Base-by-base conservation (phyloP, 1,140 invertebrate genomes). In the Hestina assimilis region DNA sequence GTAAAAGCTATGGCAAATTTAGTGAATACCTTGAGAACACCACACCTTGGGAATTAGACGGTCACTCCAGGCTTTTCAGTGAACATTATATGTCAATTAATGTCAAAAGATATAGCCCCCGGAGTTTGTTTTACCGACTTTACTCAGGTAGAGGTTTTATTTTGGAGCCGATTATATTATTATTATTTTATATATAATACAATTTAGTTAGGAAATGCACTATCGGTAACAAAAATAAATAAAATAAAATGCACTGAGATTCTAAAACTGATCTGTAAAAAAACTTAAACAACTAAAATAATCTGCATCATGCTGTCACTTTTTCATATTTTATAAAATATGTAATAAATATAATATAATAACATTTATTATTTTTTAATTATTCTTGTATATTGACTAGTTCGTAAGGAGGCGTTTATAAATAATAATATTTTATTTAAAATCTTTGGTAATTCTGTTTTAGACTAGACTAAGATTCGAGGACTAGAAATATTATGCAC, bases 401-500 rank as follows among this genome's bases (percentile, higher is more conserved):
- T 75, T 77, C 76, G 72, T 59, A 55, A 69, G 28, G 63, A 66
- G 65, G 60, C 45, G 51, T 63, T 42, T 28, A 50, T 31, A 48
- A 46, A 38, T 42, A 50, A 53, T 42, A 40, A 52, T 41, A 45
- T 51, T 40, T 52, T 57, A 43, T 54, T 61, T 65, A 66, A 71
- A 65, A 79, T 84, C 78, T 80, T 82, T 80, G 77, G 79, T 64
- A 75, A 64, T 57, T 42, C 40, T 59, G 61, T 21, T 55, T 66
- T 55, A 54, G 71, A 80, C 74, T 78, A 75, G 69, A 57, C 66
- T 50, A 69, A 29, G 43, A 48, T 61, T 56, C 41, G 33, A 51
- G 59, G 75, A 78, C 74, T 78, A 78, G 72, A 75, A 63, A 41
- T 2, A 42, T 42, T 47, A n/a, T n/a, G 29, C 21, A 55, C 33